Percentiles rank a stretch among this genome's conserved stretches.
phyloP scores from a whole-genome alignment of 2,113 vertebrate species.

The Ceratotherium simum region DNA sequence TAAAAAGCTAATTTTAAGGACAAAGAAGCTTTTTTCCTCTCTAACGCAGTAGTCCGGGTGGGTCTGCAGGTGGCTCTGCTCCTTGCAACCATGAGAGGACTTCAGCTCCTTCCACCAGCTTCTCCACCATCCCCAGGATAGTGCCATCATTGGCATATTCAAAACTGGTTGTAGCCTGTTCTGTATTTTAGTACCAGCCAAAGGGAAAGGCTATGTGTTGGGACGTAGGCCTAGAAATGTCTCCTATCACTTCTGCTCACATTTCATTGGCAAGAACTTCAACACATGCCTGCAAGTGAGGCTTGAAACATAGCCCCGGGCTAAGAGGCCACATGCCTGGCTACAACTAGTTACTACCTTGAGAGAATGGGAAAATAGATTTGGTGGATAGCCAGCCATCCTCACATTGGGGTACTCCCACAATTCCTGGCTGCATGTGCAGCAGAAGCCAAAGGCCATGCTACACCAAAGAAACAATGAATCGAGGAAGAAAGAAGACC shows the following conservation, averaged over 20 bases:
- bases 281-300: not conserved
- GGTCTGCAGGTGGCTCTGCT: not conserved
- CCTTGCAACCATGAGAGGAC: not conserved
- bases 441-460: not conserved
- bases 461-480: not conserved
- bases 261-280: not conserved
- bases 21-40: not conserved
- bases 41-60: not conserved
- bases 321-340: not conserved
- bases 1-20: not conserved
- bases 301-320: not conserved
- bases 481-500: not conserved
- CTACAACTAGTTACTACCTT: not conserved
- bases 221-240: not conserved
- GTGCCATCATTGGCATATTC: not conserved
- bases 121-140: not conserved
- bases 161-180: not conserved
- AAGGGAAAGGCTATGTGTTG: not conserved
- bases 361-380: not conserved
- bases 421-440: not conserved
- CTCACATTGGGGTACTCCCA: not conserved
- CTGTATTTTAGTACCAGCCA: not conserved
- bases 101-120: not conserved
- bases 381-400: not conserved
- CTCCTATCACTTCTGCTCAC: not conserved